Evolutionary conservation across 2,797 vertebrate genomes (phyloP), one percentile per base, ranked within the genome.

Genomic region (Lepilemur ruficaudatus): DNA sequence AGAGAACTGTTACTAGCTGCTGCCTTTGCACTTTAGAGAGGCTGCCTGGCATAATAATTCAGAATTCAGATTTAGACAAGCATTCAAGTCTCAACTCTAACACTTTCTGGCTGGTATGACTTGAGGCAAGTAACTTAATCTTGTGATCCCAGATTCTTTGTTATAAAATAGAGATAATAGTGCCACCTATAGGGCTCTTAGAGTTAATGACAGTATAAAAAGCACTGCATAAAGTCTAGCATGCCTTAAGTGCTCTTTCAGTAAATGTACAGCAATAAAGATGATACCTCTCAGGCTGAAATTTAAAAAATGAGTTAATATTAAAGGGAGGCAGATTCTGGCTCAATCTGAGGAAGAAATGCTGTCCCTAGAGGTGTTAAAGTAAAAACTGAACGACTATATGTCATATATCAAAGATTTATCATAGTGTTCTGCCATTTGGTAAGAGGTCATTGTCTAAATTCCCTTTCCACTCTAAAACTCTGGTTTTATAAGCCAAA

Each of bases 401-500:
- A 38, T 65, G 4, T 57, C 28, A 8, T 23, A 11, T 22, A 4
- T 55, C 41, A 78, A 46, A 61, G 65, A 84, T 65, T 38, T 2
- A 3, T 7, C 15, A 3, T 78, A 38, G 59, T 22, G 11, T 63
- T 72, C 59, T 80, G 65, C 50, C 78, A 12, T 28, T 55, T 14
- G 8, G 10, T 59, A 50, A 76, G 23, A 65, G 4, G 23, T 75
- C 18, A 38, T 25, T 43, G 11, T 75, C 4, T 46, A 82, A 69
- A 41, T 96, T 93, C 92, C 28, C 18, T 96, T 92, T 85, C 9
- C 88, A 76, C 14, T n/a, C 50, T 78, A 61, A 73, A 17, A 50
- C 65, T 69, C 72, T 61, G 35, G 23, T 75, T 88, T 72, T 93
- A 46, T 69, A 61, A 81, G 46, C 46, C 25, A 89, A 70, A 57